Conservation (phyloP, 2,113 vertebrate genomes). For the Trogon melanurus region DNA sequence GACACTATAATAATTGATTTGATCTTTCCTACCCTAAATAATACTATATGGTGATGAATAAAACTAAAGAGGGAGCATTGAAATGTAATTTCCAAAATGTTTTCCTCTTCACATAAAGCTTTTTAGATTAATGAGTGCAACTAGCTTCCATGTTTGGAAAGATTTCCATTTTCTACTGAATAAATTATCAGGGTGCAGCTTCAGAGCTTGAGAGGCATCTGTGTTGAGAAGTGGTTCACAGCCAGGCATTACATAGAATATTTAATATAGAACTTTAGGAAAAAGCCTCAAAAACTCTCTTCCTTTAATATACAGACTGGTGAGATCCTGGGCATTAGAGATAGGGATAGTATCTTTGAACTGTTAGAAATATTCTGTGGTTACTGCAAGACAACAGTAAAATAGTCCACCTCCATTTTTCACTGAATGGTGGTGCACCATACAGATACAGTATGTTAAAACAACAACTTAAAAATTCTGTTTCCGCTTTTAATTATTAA, state of each 20-base stretch:
- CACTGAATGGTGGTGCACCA: not conserved
- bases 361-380: not conserved
- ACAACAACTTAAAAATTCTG: not conserved
- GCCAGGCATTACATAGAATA: not conserved
- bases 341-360: not conserved
- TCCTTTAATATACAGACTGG: not conserved
- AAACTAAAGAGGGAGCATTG: slow-evolving; percentile 14
- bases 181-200: not conserved
- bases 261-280: not conserved
- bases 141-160: slow-evolving; percentile 8
- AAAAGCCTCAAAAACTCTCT: not conserved
- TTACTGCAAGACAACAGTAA: not conserved
- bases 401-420: not conserved
- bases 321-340: not conserved
- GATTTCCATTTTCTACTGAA: slow-evolving; percentile 36
- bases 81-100: slow-evolving; percentile 45
- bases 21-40: slow-evolving; percentile 1
- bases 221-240: not conserved
- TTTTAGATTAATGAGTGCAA: slow-evolving; percentile 39
- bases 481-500: not conserved
- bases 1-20: slow-evolving; percentile 14
- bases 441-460: not conserved
- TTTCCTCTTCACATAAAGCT: slow-evolving; percentile 37
- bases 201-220: not conserved
- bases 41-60: not conserved